phyloP scores from a whole-genome alignment of 2,113 vertebrate genomes.

The Charina bottae region DNA sequence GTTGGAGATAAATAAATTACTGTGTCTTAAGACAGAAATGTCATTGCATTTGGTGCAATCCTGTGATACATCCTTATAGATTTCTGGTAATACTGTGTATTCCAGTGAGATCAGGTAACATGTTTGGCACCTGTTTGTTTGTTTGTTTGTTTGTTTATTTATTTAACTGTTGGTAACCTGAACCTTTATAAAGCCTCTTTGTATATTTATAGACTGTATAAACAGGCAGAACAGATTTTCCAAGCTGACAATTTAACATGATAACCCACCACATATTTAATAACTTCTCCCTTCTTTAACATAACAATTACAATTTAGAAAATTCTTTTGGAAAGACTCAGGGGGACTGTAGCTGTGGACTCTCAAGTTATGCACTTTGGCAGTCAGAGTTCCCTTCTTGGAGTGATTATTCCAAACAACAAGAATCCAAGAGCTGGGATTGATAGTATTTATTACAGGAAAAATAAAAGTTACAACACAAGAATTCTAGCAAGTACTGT shows the following conservation, averaged over 20 bases:
- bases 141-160: not conserved
- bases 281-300: not conserved
- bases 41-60: not conserved
- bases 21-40: conserved; percentile 43
- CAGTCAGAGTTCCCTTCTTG: not conserved
- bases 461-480: not conserved
- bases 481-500: not conserved
- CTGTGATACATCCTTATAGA: conserved; percentile 15
- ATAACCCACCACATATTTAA: not conserved
- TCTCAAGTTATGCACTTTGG: not conserved
- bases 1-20: conserved; percentile 60
- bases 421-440: not conserved
- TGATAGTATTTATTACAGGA: not conserved
- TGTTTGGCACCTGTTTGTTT: not conserved
- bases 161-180: not conserved
- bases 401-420: not conserved
- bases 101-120: not conserved
- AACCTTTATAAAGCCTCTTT: not conserved
- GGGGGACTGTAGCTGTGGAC: not conserved
- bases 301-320: not conserved
- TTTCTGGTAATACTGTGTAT: not conserved
- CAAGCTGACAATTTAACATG: not conserved
- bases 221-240: not conserved
- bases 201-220: not conserved
- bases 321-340: not conserved